Conservation (phyloP, 2,888 invertebrate genomes). For the Trissoscelio sp. region DNA sequence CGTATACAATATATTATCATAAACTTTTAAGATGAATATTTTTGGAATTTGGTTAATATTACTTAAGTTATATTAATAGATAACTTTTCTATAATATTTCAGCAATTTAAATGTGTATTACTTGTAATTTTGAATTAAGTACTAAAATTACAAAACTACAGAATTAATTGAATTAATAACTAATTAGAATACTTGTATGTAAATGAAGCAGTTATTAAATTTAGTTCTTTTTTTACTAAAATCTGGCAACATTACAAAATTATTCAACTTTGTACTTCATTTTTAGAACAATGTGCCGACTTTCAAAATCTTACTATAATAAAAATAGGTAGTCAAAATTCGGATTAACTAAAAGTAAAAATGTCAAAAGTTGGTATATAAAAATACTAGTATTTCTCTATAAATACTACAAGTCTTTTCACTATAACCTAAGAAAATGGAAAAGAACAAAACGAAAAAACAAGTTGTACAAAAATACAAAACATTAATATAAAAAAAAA, state of each 20-base stretch:
- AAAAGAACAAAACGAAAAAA: neutral
- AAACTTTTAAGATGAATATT: neutral
- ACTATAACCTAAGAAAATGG: no score
- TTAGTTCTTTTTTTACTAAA: neutral
- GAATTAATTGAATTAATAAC: no score
- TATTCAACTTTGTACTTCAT: constrained; percentile 14
- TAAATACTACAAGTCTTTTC: neutral
- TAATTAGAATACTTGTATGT: no score
- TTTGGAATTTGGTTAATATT: no score
- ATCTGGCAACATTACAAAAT: neutral
- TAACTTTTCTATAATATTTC: no score
- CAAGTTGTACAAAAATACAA: neutral
- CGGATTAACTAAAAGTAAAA: neutral
- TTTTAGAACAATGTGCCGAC: constrained; percentile 8
- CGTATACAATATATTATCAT: neutral
- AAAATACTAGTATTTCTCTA: neutral
- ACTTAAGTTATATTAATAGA: no score
- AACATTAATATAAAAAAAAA: no score
- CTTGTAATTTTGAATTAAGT: no score
- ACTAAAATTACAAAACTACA: no score
- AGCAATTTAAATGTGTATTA: no score
- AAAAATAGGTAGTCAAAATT: neutral
- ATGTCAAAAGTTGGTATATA: neutral
- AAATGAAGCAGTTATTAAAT: no score
- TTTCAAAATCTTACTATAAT: neutral